phyloP scores from a whole-genome alignment of 1,140 invertebrate species.

The Lasioglossum baleicum region DNA sequence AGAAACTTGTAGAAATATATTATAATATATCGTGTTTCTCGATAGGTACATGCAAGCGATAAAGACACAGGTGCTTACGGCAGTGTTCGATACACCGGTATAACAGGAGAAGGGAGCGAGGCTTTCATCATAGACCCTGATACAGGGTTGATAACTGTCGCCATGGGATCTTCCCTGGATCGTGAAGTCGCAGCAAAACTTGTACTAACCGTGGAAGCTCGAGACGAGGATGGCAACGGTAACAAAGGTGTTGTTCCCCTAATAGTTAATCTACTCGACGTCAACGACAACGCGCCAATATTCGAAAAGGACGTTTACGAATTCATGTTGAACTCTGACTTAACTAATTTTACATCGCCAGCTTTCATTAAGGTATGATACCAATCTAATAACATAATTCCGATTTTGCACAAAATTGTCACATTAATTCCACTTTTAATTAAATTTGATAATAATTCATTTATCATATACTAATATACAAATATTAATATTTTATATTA shows the following conservation, averaged over 20 bases:
- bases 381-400: too few relatives aligned
- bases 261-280: conserved; percentile 88
- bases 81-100: conserved; percentile 87
- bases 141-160: conserved; percentile 89
- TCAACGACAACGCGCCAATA: conserved; percentile 92
- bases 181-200: conserved; percentile 89
- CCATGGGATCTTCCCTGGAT: conserved; percentile 89
- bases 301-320: conserved; percentile 91
- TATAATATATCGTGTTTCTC: too few relatives aligned
- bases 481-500: too few relatives aligned
- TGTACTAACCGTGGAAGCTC: conserved; percentile 90
- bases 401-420: too few relatives aligned
- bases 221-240: conserved; percentile 91
- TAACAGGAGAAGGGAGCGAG: conserved; percentile 87
- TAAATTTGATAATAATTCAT: too few relatives aligned
- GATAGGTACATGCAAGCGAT: conserved; percentile 85
- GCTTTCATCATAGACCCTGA: conserved; percentile 88
- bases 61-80: conserved; percentile 87
- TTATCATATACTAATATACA: too few relatives aligned
- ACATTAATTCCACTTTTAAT: too few relatives aligned
- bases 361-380: conserved; percentile 84
- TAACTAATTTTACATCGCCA: conserved; percentile 85
- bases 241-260: conserved; percentile 87
- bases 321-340: conserved; percentile 88
- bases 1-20: too few relatives aligned